phyloP scores from a whole-genome alignment of 2,888 invertebrate genomes.

The Deroplatys truncata region DNA sequence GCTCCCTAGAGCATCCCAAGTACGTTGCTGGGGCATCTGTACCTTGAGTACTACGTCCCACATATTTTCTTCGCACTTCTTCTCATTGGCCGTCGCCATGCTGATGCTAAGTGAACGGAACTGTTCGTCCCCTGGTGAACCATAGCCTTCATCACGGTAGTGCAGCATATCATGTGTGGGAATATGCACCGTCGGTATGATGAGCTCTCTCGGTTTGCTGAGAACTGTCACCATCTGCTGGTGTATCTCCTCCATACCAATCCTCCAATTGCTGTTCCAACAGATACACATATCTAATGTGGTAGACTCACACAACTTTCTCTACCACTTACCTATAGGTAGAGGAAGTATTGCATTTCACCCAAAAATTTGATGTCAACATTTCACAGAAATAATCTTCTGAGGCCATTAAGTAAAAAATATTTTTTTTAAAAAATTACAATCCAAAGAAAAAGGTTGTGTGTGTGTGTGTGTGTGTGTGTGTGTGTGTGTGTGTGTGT shows the following conservation, averaged over 20 bases:
- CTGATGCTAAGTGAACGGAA: neutral
- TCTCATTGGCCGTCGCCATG: neutral
- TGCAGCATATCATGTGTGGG: neutral
- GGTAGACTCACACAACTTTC: no score
- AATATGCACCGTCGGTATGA: neutral
- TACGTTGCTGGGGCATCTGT: neutral
- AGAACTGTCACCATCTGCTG: neutral
- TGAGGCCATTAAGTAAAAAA: no score
- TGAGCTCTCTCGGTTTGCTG: neutral
- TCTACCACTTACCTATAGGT: no score
- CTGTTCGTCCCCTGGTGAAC: slow-evolving; percentile 11
- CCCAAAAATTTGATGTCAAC: no score
- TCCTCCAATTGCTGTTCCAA: neutral
- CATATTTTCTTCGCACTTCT: neutral
- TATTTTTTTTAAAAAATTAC: no score
- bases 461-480: no score
- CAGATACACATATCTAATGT: neutral
- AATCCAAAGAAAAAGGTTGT: no score
- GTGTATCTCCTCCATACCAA: neutral
- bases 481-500: no score
- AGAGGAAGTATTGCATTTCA: no score
- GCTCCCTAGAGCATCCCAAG: slow-evolving; percentile 19
- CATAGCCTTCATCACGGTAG: slow-evolving; percentile 21
- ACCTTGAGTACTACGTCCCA: slow-evolving; percentile 2
- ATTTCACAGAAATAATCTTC: no score